Evolutionary conservation across 1,140 invertebrate species (phyloP).

Genomic region (Drosophila arizonae): DNA sequence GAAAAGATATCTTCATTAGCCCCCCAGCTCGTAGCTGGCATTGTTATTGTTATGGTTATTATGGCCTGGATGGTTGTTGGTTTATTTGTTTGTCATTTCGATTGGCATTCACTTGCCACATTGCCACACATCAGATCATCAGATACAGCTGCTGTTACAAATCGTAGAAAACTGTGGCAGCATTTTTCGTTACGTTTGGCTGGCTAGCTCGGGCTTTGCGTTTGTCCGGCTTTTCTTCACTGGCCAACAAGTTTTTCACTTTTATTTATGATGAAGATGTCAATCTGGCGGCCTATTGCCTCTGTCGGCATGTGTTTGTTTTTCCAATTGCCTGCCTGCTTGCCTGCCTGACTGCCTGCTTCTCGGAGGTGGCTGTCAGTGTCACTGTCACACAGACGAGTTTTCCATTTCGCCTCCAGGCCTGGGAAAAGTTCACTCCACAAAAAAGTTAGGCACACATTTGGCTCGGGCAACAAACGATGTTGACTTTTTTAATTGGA

Average conservation of each 20-base stretch:
- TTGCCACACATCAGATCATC: conserved; percentile 35
- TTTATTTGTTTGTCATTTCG: conserved; percentile 72
- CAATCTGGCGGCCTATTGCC: conserved; percentile 66
- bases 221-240: conserved; percentile 21
- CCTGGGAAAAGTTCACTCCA: conserved; percentile 64
- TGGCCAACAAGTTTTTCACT: conserved; percentile 71
- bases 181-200: conserved; percentile 35
- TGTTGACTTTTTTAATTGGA: conserved; percentile 46
- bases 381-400: conserved; percentile 50
- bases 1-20: conserved; percentile 66
- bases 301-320: conserved; percentile 72
- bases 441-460: conserved; percentile 47
- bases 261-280: conserved; percentile 83
- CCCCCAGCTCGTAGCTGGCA: conserved; percentile 39
- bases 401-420: conserved; percentile 43
- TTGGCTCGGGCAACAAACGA: conserved; percentile 16
- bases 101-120: conserved; percentile 79
- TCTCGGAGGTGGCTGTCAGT: conserved; percentile 46
- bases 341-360: conserved; percentile 4
- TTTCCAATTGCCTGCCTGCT: conserved; percentile 62
- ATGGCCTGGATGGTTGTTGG: conserved; percentile 22
- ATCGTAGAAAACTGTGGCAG: conserved; percentile 56
- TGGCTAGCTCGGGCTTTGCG: conserved; percentile 1
- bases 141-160: conserved; percentile 31
- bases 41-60: conserved; percentile 73